Evolutionary conservation across 2,113 vertebrate genomes (phyloP), one percentile per base, ranked within the genome.

Genomic region (Sorex araneus): DNA sequence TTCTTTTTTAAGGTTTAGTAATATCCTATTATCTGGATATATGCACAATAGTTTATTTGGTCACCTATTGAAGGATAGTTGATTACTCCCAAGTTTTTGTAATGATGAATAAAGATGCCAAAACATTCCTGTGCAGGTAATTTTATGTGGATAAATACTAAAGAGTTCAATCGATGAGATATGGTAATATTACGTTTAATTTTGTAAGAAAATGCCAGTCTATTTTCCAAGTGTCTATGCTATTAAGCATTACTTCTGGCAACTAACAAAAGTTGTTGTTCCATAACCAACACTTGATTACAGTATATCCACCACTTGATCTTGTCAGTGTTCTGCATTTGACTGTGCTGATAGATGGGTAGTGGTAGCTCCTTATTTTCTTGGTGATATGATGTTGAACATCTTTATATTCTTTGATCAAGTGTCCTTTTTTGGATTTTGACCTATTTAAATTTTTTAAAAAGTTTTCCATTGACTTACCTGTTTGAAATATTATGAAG

Each of bases 31-130:
- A 23, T 89, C 81, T 89, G 32, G 73, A 40, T 15, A 19, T 54
- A 69, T 83, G 12, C 63, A 43, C n/a, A 2, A 66, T 70, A 73
- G 11, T 54, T 84, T 91, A 91, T 47, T 28, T 43, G 54, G 67
- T 85, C 16, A 76, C 34, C 32, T 84, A n/a, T 73, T 75, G 43
- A 89, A 82, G 34, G 60, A 15, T 15, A 54, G 6, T 13, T 71
- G 45, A 23, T 81, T 71, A 27, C n/a, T 40, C 86, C 73, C 19
- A 64, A 75, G 30, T 91, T 88, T 92, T 76, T 25, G 32, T 47
- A 69, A 32, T 80, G 91, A 25, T 66, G 40, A 89, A 71, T 75
- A 90, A 86, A 94, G 50, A 73, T 94, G 19, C n/a, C 84, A 27
- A 64, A 64, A 27, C 63, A 64, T 64, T 64, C 23, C 19, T 28